A percentile compares a stretch with the other conserved stretches of the same genome.
These are phyloP conservation scores for Maccullochella peelii DNA, from an alignment of 2,113 vertebrate species.

Conservation along the genomic window DNA sequence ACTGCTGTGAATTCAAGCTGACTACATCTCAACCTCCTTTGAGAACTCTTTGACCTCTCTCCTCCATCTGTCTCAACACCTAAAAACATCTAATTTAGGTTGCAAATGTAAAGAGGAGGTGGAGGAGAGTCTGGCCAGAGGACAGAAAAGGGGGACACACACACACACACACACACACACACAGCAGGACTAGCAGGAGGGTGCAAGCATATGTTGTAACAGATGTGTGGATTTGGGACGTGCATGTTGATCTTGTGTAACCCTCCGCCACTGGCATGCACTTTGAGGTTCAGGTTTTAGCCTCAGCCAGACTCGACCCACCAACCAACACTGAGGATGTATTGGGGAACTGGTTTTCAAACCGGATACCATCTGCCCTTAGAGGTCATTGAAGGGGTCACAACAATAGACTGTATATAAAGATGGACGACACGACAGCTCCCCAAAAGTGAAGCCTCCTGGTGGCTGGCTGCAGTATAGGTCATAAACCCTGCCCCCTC, in stretches of 20 bases:
- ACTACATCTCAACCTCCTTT: background rate
- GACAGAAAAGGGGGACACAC: conserved; percentile 31
- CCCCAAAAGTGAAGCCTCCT: no score
- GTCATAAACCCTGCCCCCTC: no score
- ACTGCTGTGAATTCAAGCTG: background rate
- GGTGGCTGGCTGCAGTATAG: no score
- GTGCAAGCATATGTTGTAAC: conserved; percentile 44
- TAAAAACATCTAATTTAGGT: background rate
- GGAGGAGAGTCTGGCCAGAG: conserved; percentile 4
- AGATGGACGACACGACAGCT: no score
- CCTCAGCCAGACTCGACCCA: conserved; percentile 6
- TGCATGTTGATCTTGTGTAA: conserved; percentile 47
- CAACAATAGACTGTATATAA: no score
- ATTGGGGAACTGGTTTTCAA: background rate
- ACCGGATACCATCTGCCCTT: background rate
- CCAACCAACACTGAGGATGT: background rate
- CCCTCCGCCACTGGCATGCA: conserved; percentile 37
- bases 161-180: no score
- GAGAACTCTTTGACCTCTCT: background rate
- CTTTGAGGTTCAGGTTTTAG: conserved; percentile 22
- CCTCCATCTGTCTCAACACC: background rate
- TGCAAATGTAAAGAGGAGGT: background rate
- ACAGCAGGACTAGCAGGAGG: conserved; percentile 43
- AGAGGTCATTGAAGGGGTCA: background rate
- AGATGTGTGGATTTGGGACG: conserved; percentile 50